Base-by-base conservation (phyloP, 23 tunicate species). In the Ciona savignyi region DNA sequence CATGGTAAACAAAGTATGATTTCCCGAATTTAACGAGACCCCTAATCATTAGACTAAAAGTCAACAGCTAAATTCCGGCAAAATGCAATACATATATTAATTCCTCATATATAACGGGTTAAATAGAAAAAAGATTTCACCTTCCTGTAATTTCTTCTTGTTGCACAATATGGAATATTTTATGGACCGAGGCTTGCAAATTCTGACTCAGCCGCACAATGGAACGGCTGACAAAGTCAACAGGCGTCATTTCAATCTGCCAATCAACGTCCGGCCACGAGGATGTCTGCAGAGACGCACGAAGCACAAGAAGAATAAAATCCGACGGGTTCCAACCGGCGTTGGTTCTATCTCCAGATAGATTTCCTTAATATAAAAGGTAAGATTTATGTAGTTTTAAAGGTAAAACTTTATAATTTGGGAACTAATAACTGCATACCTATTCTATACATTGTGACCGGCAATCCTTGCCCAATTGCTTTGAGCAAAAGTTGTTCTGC, bases 311-410 rank as follows among this genome's bases (percentile, higher is more conserved):
- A 0, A 90, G 78, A 51, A 79, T 90, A 51, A 90, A 90, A 60
- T 90, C 97, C 0, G 86, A 32, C 24, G 86, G 90, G 62, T 90
- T 90, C 97, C 97, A 90, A 0, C 78, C 86, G 4, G 90, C 97
- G n/a, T 23, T 77, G 1, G 24, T 24, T 11, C 77, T 66, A 49
- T 84, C 86, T 11, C 97, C 97, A 1, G 85, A 79, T 3, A 83
- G 77, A 72, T 90, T 90, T 0, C 97, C 97, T 90, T 25, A 2
- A 30, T 72, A 66, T 20, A 27, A 29, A 63, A 9, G 19, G 20
- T 11, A 49, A 20, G 20, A 49, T 11, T 49, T 49, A 20, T 49
- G 20, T n/a, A n/a, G n/a, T n/a, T n/a, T n/a, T n/a, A n/a, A n/a
- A n/a, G n/a, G n/a, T n/a, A n/a, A n/a, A n/a, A 11, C 15, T 15